Conservation (phyloP, 2,888 invertebrate genomes). For the Cephalotes varians region DNA sequence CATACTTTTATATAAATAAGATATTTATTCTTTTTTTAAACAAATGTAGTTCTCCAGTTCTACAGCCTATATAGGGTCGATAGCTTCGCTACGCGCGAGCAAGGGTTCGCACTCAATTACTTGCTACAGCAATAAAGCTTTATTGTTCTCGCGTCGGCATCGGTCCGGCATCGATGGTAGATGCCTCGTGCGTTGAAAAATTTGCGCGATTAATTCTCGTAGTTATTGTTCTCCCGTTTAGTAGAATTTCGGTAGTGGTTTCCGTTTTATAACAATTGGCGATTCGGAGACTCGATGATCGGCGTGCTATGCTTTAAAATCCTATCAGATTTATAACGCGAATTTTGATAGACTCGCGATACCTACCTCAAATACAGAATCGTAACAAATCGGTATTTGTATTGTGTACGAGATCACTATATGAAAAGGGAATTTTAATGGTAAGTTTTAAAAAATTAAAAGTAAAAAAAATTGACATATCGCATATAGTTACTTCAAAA, state of each 20-base stretch:
- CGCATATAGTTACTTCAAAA: too few relatives aligned
- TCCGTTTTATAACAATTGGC: slow-evolving; percentile 51
- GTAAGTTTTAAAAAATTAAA: not conserved
- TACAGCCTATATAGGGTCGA: not conserved
- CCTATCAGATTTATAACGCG: slow-evolving; percentile 67
- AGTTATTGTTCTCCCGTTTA: slow-evolving; percentile 58
- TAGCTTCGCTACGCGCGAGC: slow-evolving; percentile 27
- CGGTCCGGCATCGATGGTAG: slow-evolving; percentile 19
- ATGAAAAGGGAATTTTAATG: too few relatives aligned
- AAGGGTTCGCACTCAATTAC: slow-evolving; percentile 44
- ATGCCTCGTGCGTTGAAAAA: slow-evolving; percentile 38
- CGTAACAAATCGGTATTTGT: not conserved
- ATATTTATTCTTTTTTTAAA: slow-evolving; percentile 8
- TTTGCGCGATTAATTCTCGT: slow-evolving; percentile 48
- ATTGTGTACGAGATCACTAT: not conserved
- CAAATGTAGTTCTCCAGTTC: not conserved
- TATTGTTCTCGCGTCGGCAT: slow-evolving; percentile 43
- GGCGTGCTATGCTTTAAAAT: slow-evolving; percentile 60
- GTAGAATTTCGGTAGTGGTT: slow-evolving; percentile 45
- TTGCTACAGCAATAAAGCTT: slow-evolving; percentile 34
- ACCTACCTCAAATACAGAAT: slow-evolving; percentile 15
- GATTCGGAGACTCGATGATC: slow-evolving; percentile 16
- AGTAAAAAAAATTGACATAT: not conserved
- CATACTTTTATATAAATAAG: not conserved
- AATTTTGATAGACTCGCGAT: slow-evolving; percentile 54